Evolutionary conservation across 2,797 vertebrate genomes (phyloP).

Genomic region (Chromis chromis): DNA sequence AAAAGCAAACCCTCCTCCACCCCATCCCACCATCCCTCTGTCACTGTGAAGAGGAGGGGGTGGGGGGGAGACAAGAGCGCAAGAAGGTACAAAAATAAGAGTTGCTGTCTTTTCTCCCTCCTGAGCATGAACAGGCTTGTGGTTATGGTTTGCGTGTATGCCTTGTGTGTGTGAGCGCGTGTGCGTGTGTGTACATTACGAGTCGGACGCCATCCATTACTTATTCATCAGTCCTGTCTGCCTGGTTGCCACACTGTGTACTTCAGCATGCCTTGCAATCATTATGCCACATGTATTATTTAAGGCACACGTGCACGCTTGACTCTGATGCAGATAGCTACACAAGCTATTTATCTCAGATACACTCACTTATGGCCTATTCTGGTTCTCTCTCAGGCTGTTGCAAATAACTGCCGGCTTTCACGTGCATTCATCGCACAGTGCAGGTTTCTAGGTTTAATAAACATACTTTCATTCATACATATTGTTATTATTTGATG

Average conservation of each 20-base stretch:
- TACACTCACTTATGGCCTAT: constrained; percentile 60
- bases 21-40: not conserved
- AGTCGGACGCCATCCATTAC: constrained; percentile 74
- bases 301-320: constrained; percentile 67
- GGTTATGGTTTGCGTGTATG: constrained; percentile 45
- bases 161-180: not conserved
- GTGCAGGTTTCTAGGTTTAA: constrained; percentile 1
- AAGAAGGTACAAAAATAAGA: constrained; percentile 59
- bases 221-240: constrained; percentile 84
- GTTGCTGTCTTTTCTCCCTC: constrained; percentile 30
- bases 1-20: constrained; percentile 47
- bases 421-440: constrained; percentile 2
- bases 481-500: constrained; percentile 1
- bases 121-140: constrained; percentile 55
- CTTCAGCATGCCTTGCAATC: constrained; percentile 81
- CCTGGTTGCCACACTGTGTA: constrained; percentile 80
- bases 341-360: constrained; percentile 70
- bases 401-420: constrained; percentile 36
- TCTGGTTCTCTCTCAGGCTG: constrained; percentile 46
- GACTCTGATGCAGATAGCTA: constrained; percentile 70
- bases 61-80: constrained; percentile 15
- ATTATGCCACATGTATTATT: constrained; percentile 85
- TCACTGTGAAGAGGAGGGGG: constrained; percentile 28
- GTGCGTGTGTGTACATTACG: constrained; percentile 63
- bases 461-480: not conserved